These are phyloP conservation scores for Trinectes maculatus DNA, from an alignment of 2,113 vertebrate genomes.

Conservation along the genomic window DNA sequence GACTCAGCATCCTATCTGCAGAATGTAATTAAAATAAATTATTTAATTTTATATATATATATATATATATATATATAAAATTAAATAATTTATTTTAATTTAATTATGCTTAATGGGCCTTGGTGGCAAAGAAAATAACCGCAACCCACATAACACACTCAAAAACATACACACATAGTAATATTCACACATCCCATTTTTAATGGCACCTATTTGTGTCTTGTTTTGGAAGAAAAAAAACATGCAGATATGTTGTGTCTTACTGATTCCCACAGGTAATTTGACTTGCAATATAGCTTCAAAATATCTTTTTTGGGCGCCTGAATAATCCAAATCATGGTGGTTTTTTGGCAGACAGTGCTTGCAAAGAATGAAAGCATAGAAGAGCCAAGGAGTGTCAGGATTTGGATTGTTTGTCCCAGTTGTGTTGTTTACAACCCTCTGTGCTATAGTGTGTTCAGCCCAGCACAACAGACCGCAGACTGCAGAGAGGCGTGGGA, in stretches of 20 bases:
- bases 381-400: slow-evolving; percentile 56
- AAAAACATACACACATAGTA: background rate
- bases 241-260: slow-evolving; percentile 57
- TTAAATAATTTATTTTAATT: slow-evolving; percentile 7
- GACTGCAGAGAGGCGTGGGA: slow-evolving; percentile 29
- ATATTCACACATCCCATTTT: slow-evolving; percentile 4
- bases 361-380: slow-evolving; percentile 54
- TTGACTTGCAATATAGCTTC: slow-evolving; percentile 59
- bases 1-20: no score
- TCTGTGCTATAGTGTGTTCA: slow-evolving; percentile 31
- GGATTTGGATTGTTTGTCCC: slow-evolving; percentile 60
- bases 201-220: no score
- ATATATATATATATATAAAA: background rate
- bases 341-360: slow-evolving; percentile 54
- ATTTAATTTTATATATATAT: background rate
- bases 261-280: slow-evolving; percentile 60
- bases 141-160: background rate
- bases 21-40: no score
- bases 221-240: slow-evolving; percentile 53
- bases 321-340: slow-evolving; percentile 59
- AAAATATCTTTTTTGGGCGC: slow-evolving; percentile 51
- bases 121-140: slow-evolving; percentile 10
- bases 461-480: slow-evolving; percentile 33
- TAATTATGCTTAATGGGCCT: background rate
- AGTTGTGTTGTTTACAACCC: slow-evolving; percentile 60